Conservation (phyloP, 2,888 invertebrate species). For the Nomada lathburiana region DNA sequence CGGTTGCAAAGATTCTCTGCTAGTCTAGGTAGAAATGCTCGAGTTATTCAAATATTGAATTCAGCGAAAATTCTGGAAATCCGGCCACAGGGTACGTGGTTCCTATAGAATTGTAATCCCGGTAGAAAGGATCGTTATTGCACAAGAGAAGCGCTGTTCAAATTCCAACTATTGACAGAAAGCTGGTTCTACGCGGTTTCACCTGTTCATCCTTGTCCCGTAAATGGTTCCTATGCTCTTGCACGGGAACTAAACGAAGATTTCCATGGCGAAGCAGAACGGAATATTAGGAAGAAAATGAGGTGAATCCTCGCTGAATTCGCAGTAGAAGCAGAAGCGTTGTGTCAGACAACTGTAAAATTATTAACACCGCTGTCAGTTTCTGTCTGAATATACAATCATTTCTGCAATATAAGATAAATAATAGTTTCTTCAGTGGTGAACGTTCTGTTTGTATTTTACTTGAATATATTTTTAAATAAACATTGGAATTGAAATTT, state of each 20-base stretch:
- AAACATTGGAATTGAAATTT: no score
- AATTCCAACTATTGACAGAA: conserved; percentile 48
- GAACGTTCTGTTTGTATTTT: background rate
- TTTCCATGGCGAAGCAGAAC: conserved; percentile 5
- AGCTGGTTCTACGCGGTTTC: conserved; percentile 47
- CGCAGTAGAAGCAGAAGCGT: no score
- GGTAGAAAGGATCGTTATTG: conserved; percentile 37
- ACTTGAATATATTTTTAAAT: background rate
- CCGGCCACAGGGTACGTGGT: conserved; percentile 34
- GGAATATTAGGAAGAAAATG: background rate
- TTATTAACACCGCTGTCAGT: background rate
- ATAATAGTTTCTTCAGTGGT: no score
- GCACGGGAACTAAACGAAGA: background rate
- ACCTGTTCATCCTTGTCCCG: conserved; percentile 31
- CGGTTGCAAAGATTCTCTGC: conserved; percentile 47
- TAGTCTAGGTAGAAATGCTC: conserved; percentile 47
- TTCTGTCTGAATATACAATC: background rate
- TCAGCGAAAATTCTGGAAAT: conserved; percentile 56
- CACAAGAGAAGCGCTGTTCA: conserved; percentile 40
- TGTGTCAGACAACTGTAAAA: background rate
- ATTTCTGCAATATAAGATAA: no score
- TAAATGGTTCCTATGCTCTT: background rate
- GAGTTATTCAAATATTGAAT: conserved; percentile 56
- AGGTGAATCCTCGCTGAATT: background rate
- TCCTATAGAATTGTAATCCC: conserved; percentile 40